A percentile compares a stretch with the other conserved stretches of the same genome.
Conservation (phyloP, 2,797 vertebrate species). For the Sebastiscus tertius region DNA sequence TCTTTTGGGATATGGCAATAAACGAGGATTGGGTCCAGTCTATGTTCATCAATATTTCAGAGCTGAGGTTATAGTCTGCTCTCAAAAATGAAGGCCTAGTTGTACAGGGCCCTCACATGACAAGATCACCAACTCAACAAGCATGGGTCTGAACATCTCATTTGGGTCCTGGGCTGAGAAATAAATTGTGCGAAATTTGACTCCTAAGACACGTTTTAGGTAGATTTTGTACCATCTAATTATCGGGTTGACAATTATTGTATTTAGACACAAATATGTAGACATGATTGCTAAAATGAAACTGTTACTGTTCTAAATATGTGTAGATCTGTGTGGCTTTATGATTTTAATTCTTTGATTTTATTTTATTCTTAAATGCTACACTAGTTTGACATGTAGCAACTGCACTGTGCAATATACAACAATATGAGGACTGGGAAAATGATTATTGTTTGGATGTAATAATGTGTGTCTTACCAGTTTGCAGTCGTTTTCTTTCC, state of each 20-base stretch:
- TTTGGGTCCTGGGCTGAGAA: conserved; percentile 43
- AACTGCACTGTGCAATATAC: conserved; percentile 99
- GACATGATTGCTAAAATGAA: conserved; percentile 90
- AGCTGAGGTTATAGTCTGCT: neutral
- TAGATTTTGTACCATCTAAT: conserved; percentile 90
- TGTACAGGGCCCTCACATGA: neutral
- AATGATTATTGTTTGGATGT: conserved; percentile 91
- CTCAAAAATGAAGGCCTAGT: neutral
- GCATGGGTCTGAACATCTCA: conserved; percentile 20
- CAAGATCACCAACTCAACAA: neutral
- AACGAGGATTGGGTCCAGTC: neutral
- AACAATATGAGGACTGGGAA: conserved; percentile 96
- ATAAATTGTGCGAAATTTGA: conserved; percentile 9
- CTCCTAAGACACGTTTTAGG: conserved; percentile 53
- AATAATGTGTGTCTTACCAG: conserved; percentile 92
- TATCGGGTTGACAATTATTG: conserved; percentile 82
- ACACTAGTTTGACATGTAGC: conserved; percentile 99
- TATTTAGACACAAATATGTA: conserved; percentile 88
- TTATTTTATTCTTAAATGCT: conserved; percentile 88
- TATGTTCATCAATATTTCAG: neutral
- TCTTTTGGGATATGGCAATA: neutral
- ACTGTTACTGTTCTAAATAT: conserved; percentile 92
- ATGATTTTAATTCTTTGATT: conserved; percentile 75
- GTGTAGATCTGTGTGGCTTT: conserved; percentile 88
- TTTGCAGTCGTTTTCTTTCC: conserved; percentile 89